Evolutionary conservation across 2,888 invertebrate species (phyloP), one percentile per base, ranked within the genome.

Genomic region (Lasioglossum leucozonium): DNA sequence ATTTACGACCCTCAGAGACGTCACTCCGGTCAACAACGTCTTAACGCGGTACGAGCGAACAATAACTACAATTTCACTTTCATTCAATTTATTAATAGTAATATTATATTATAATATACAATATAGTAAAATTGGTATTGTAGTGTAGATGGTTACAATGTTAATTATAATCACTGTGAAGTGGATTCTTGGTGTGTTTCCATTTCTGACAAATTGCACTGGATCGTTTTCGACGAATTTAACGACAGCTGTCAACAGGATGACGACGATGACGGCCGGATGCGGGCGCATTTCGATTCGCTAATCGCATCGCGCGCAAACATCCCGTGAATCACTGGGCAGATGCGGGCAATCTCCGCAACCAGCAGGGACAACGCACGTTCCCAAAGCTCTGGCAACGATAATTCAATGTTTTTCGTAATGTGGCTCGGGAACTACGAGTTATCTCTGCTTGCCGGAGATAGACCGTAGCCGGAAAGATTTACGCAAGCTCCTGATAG

Each of bases 271-370:
- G 58, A 78, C 3, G 26, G 26, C 51, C 40, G 58, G 13, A 84
- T 84, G 73, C 84, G 84, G 84, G 84, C 69, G 34, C 34, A 22
- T 58, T 71, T 77, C 51, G 69, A 84, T 84, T 84, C 47, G 51
- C 44, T 73, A 77, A 83, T 77, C 72, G 77, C 22, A 37, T 11
- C 55, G 55, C 22, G 11, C 18, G 34, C 72, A 84, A 84, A 84
- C 77, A 55, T 47, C 69, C 42, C n/a, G 84, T 73, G 67, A 84
- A 84, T 73, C 67, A 47, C 34, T 16, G 69, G n/a, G 40, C 18
- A 47, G 30, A 84, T 84, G 78, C 84, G 84, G 84, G 84, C 51
- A 42, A 77, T n/a, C 10, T 26, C 42, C 34, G 16, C 47, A 65
- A 2, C 26, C 51, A 72, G 51, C 18, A 37, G 47, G 62, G 58